Conservation (phyloP, 1,140 invertebrate species). For the Tribolium castaneum region DNA sequence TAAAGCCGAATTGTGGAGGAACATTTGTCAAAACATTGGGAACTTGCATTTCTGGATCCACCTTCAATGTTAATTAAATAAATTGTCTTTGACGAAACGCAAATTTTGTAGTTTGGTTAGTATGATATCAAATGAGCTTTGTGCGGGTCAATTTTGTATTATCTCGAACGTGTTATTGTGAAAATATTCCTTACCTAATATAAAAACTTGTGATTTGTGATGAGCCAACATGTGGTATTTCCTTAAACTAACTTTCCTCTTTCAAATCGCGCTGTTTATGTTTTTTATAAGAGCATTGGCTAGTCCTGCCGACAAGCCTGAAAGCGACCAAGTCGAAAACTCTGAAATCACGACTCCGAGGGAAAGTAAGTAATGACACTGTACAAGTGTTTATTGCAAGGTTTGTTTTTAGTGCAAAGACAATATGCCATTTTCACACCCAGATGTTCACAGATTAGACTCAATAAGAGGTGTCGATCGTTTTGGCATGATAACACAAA, state of each 20-base stretch:
- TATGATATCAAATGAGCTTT: too few species aligned
- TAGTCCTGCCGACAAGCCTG: not conserved
- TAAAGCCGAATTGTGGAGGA: not conserved
- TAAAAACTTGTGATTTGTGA: not conserved
- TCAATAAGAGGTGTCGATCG: too few species aligned
- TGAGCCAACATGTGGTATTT: not conserved
- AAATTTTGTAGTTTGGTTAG: too few species aligned
- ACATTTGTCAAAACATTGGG: not conserved
- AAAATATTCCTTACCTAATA: too few species aligned
- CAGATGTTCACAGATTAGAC: too few species aligned
- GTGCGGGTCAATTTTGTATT: not conserved
- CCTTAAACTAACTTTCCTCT: not conserved
- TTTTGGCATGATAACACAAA: too few species aligned
- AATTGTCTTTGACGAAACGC: not conserved
- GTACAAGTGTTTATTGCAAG: too few species aligned
- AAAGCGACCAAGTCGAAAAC: not conserved
- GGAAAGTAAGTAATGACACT: not conserved
- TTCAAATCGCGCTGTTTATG: not conserved
- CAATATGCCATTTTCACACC: too few species aligned
- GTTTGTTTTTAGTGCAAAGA: too few species aligned
- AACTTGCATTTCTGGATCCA: not conserved
- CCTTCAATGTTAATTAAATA: not conserved
- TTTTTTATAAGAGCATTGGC: not conserved
- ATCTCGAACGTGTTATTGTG: not conserved
- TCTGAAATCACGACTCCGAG: not conserved